Conservation (phyloP, 2,888 invertebrate species). For the Zygothrica quintamaculata region DNA sequence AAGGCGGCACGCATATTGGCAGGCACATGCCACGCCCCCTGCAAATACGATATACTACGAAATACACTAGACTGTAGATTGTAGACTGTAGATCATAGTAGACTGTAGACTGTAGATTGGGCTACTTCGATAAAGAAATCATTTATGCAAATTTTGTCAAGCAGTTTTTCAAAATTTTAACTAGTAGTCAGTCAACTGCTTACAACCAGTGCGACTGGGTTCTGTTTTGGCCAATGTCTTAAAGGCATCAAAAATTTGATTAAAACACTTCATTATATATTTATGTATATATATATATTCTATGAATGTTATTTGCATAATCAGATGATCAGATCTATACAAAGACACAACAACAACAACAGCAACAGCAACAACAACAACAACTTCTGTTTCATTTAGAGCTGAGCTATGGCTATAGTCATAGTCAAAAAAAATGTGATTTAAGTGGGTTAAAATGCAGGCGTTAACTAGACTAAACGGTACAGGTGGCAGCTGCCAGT, state of each 20-base stretch:
- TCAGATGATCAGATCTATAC: constrained; percentile 38
- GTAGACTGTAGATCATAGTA: too few relatives aligned
- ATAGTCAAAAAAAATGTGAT: constrained; percentile 8
- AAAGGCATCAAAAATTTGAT: constrained; percentile 41
- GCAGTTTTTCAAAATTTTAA: constrained; percentile 50
- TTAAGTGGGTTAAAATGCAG: constrained; percentile 55
- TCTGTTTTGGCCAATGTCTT: constrained; percentile 8
- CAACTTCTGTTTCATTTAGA: too few relatives aligned
- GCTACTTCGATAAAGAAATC: constrained; percentile 74
- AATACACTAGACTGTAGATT: constrained; percentile 48
- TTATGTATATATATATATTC: constrained; percentile 26
- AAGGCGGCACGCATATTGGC: constrained; percentile 51
- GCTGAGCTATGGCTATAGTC: background rate
- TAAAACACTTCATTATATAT: constrained; percentile 43
- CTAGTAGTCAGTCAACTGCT: constrained; percentile 22
- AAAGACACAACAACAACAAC: constrained; percentile 4
- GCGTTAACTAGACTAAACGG: constrained; percentile 52
- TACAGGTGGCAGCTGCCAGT: constrained; percentile 17
- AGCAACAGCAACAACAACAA: background rate
- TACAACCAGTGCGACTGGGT: constrained; percentile 7
- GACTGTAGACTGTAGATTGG: constrained; percentile 58
- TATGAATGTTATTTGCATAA: constrained; percentile 51
- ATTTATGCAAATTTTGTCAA: constrained; percentile 73
- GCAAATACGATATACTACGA: constrained; percentile 19
- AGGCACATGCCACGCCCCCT: constrained; percentile 61